A percentile compares a stretch with the other conserved stretches of the same genome.
phyloP scores from a whole-genome alignment of 1,140 invertebrate genomes.

The Drosophila sucinea region DNA sequence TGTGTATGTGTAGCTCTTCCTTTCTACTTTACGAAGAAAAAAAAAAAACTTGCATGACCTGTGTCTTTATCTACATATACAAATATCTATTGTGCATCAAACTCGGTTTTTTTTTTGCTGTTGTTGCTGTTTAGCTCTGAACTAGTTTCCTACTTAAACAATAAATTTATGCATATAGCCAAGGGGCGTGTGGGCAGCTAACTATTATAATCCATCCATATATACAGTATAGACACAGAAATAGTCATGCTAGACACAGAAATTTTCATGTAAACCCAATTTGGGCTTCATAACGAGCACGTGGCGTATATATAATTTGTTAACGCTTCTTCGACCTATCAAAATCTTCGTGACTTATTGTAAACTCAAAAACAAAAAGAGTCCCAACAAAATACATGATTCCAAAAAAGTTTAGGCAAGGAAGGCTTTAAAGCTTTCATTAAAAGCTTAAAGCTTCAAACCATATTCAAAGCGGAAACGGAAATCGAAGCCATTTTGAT shows the following conservation, averaged over 20 bases:
- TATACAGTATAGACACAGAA: background rate
- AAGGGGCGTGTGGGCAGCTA: background rate
- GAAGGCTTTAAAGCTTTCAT: conserved; percentile 39
- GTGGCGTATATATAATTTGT: conserved; percentile 27
- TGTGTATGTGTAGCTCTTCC: conserved; percentile 45
- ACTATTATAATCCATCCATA: conserved; percentile 22
- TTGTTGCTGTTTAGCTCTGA: conserved; percentile 44
- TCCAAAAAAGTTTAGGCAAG: background rate
- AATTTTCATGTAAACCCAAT: conserved; percentile 3
- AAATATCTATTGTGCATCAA: conserved; percentile 52
- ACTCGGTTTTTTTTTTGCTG: conserved; percentile 25
- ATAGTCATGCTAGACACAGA: background rate
- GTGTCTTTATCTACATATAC: conserved; percentile 32
- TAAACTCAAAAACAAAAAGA: conserved; percentile 18
- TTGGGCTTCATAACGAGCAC: conserved; percentile 14
- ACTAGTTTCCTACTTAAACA: conserved; percentile 58
- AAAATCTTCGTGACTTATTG: background rate
- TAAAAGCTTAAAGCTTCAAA: conserved; percentile 12
- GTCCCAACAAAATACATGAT: background rate
- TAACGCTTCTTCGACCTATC: background rate
- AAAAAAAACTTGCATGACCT: conserved; percentile 57
- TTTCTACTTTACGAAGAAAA: conserved; percentile 42
- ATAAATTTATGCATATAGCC: conserved; percentile 7
- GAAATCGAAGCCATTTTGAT: background rate
- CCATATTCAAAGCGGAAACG: conserved; percentile 38